phyloP scores from a whole-genome alignment of 1,140 invertebrate genomes.

The Palaemon carinicauda region DNA sequence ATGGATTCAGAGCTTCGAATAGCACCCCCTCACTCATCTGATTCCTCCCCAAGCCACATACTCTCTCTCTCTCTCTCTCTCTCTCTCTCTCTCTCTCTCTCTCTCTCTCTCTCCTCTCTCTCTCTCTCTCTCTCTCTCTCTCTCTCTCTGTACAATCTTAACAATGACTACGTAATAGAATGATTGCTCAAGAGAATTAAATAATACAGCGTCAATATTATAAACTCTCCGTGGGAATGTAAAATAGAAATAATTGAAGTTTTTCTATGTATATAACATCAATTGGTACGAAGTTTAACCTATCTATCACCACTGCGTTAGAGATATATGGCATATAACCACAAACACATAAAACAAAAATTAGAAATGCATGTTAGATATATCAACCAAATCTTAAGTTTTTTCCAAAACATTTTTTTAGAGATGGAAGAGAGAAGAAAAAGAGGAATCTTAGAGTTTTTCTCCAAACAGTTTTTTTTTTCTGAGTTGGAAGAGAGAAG shows the following conservation, averaged over 20 bases:
- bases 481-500: not conserved
- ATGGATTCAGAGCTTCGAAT: constrained; percentile 41
- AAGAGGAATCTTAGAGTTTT: no score
- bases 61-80: not conserved
- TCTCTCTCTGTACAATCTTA: not conserved
- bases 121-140: constrained; percentile 9
- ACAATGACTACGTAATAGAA: not conserved
- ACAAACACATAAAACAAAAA: not conserved
- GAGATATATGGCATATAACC: no score
- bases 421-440: not conserved
- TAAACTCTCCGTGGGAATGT: not conserved
- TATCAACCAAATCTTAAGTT: not conserved
- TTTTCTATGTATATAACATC: no score
- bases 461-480: no score
- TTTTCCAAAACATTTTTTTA: not conserved
- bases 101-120: not conserved
- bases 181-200: not conserved
- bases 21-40: not conserved
- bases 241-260: no score
- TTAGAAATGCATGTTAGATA: not conserved
- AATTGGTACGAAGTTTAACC: no score
- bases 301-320: no score
- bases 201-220: not conserved
- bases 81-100: not conserved
- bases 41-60: not conserved